Conservation (phyloP, 2,113 vertebrate genomes). For the Caloenas nicobarica region DNA sequence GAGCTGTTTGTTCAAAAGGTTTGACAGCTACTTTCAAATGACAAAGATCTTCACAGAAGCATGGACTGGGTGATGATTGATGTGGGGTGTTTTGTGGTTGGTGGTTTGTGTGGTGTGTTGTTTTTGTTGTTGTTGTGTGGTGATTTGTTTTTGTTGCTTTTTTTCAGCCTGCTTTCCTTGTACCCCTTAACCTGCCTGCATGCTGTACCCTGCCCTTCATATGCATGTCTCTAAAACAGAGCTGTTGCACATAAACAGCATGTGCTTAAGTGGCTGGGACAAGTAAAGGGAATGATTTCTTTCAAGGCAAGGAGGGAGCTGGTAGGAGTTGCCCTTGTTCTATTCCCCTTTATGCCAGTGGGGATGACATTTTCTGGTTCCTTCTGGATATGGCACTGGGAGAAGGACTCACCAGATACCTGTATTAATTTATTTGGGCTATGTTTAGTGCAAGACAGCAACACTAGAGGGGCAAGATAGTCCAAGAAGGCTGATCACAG, state of each 20-base stretch:
- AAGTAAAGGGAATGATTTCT: background rate
- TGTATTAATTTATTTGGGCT: background rate
- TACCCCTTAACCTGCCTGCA: background rate
- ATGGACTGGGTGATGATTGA: background rate
- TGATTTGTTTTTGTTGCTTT: background rate
- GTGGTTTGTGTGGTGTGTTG: too few species aligned
- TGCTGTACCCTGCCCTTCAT: background rate
- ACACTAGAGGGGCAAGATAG: rapidly evolving
- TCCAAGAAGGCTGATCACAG: background rate
- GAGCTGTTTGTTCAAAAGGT: background rate
- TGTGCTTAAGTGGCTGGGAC: background rate
- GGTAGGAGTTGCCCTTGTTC: background rate
- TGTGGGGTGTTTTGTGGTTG: background rate
- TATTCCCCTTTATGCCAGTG: background rate
- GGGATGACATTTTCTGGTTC: background rate
- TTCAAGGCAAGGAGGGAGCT: background rate
- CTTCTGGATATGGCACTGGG: background rate
- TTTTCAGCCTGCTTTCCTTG: background rate
- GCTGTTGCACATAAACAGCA: background rate
- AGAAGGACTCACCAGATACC: background rate
- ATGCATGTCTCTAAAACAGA: background rate
- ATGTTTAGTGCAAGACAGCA: background rate
- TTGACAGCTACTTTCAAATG: background rate
- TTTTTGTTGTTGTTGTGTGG: background rate
- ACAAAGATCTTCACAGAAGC: background rate